Evolutionary conservation across 2,113 vertebrate genomes (phyloP).

Genomic region (Petaurus breviceps): DNA sequence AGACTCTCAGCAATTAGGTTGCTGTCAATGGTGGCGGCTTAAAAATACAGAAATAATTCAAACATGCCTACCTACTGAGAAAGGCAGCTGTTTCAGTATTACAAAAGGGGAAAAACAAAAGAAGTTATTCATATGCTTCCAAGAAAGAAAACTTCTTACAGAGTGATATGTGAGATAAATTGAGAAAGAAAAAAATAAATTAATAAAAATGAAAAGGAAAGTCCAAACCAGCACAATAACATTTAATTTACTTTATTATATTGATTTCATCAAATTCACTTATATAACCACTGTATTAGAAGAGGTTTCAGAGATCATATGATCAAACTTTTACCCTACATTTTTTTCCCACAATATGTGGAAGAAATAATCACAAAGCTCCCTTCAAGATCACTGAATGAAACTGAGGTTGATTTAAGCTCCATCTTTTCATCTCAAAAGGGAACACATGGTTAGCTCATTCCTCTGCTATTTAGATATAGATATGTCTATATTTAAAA

Average conservation of each 20-base stretch:
- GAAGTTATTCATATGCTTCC: background rate
- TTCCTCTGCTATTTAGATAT: background rate
- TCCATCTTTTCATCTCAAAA: background rate
- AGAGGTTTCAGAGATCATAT: background rate
- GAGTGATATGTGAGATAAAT: background rate
- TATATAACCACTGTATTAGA: background rate
- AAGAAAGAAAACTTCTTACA: background rate
- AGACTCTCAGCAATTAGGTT: too few relatives aligned
- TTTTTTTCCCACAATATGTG: background rate
- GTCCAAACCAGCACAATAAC: background rate
- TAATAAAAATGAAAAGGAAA: background rate
- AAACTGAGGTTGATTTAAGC: background rate
- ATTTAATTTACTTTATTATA: background rate
- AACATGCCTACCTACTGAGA: too few relatives aligned
- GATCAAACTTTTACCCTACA: background rate
- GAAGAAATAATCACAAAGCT: background rate
- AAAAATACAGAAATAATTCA: too few relatives aligned
- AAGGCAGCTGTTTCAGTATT: background rate
- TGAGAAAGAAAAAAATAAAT: background rate
- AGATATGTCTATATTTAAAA: background rate
- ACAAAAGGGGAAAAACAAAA: background rate
- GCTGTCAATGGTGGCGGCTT: too few relatives aligned
- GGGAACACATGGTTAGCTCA: background rate
- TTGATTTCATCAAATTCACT: background rate
- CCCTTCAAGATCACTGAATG: background rate